Evolutionary conservation across 1,140 invertebrate species (phyloP).

Genomic region (Bicyclus anynana): DNA sequence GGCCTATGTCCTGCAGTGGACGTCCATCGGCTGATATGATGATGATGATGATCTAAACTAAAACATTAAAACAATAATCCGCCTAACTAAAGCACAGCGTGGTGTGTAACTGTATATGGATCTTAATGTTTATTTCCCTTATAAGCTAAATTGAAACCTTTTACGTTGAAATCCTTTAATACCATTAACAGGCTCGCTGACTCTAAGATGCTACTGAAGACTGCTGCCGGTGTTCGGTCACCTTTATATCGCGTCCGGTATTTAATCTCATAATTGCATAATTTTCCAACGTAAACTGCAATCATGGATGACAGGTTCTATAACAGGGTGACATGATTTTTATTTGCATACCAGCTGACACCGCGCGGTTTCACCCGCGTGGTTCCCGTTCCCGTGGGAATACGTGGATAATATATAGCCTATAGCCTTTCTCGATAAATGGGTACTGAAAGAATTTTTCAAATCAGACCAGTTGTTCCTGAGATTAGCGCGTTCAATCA

Average conservation of each 20-base stretch:
- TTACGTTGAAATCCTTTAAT: not conserved
- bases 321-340: not conserved
- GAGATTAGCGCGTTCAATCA: too few relatives aligned
- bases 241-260: not conserved
- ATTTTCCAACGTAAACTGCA: not conserved
- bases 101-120: not conserved
- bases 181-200: not conserved
- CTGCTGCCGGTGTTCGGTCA: not conserved
- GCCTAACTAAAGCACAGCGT: not conserved
- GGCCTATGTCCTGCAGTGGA: too few relatives aligned
- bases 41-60: too few relatives aligned
- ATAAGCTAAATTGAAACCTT: not conserved
- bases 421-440: too few relatives aligned
- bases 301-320: not conserved
- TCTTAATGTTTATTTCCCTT: not conserved
- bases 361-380: too few relatives aligned
- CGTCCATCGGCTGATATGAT: too few relatives aligned
- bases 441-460: too few relatives aligned
- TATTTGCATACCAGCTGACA: too few relatives aligned
- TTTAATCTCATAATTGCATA: constrained; percentile 3
- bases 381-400: too few relatives aligned
- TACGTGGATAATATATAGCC: too few relatives aligned
- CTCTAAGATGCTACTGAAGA: not conserved
- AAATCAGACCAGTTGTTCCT: too few relatives aligned
- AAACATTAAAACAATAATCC: not conserved